phyloP scores from a whole-genome alignment of 1,140 invertebrate species.

The Sinella curviseta region DNA sequence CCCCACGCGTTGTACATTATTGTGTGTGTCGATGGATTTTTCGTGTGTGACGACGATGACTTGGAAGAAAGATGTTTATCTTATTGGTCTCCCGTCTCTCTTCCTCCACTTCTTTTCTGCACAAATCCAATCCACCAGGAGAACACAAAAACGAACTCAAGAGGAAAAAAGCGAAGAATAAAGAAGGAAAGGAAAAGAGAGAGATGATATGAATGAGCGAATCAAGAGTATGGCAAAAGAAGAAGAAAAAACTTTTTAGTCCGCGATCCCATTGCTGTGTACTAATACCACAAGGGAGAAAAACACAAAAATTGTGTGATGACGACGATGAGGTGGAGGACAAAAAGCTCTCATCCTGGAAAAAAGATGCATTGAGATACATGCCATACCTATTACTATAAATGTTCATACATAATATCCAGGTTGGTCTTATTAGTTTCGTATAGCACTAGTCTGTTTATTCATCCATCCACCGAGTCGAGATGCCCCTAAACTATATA shows the following conservation, averaged over 20 bases:
- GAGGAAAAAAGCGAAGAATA: background rate
- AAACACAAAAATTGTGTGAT: background rate
- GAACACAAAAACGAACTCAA: background rate
- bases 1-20: constrained; percentile 16
- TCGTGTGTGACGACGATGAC: constrained; percentile 8
- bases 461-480: too few species aligned
- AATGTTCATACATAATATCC: too few species aligned
- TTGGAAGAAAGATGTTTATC: constrained; percentile 14
- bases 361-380: background rate
- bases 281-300: background rate
- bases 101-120: background rate
- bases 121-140: background rate
- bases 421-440: too few species aligned
- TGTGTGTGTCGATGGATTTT: constrained; percentile 20
- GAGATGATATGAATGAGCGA: background rate
- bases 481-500: too few species aligned
- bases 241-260: background rate
- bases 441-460: too few species aligned
- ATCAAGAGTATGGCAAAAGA: background rate
- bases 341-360: too few species aligned
- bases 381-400: too few species aligned
- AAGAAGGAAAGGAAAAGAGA: background rate
- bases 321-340: background rate
- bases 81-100: background rate
- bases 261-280: too few species aligned